Base-by-base conservation (phyloP, 2,113 vertebrate species). In the Archocentrus centrarchus region DNA sequence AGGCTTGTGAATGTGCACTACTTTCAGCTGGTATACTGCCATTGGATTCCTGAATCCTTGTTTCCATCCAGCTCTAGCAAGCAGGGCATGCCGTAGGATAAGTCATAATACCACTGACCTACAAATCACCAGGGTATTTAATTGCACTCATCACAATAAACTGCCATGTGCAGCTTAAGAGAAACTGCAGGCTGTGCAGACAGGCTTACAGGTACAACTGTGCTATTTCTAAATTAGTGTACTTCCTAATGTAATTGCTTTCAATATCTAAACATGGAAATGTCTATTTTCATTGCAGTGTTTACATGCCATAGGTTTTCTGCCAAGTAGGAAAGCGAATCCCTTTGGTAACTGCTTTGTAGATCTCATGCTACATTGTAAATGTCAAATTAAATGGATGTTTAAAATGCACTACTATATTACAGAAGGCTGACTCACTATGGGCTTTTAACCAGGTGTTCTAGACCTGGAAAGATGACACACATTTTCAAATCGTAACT, bases 131-230 rank as follows among this genome's bases (percentile, higher is more conserved):
- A 22, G 83, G 81, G 88, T 91, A 92, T 95, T 94, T 95, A 94
- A 95, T 95, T 93, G 91, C 91, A 92, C 88, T 91, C 91, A 91
- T 93, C 85, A 84, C 87, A 91, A 89, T 91, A 83, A 86, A 89
- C 90, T 76, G 86, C 82, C 90, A 86, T 86, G 85, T 81, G 81
- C 84, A 87, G 92, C 88, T 93, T 94, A 92, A 87, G 88, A 75
- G 80, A 81, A 79, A 80, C 83, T 82, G 61, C 85, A 83, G 85
- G 82, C 84, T 88, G 84, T 91, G 79, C 82, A 68, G 75, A 81
- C 78, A 79, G 87, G 91, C 89, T 94, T 92, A 91, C 90, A 95
- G 91, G 92, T 95, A 86, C 86, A 77, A 83, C 77, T 62, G 63
- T 75, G 86, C 91, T 92, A 75, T 94, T 91, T 91, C 87, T 83